Percentiles rank a stretch among this genome's conserved stretches.
phyloP scores from a whole-genome alignment of 2,113 vertebrate species.

The Channa argus region DNA sequence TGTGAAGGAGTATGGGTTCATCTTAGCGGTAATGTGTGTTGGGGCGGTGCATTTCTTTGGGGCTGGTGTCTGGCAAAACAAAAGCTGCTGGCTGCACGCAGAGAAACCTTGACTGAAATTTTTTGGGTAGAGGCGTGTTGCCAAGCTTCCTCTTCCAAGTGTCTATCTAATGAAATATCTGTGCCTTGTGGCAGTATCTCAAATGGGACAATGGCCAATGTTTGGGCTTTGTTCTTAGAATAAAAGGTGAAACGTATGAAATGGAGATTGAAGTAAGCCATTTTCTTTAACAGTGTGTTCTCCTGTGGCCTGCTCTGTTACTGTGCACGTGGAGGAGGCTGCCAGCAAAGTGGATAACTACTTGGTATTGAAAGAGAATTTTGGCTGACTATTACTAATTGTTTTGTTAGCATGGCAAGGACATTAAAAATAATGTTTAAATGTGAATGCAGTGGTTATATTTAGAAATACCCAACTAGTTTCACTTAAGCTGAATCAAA shows the following conservation, averaged over 20 bases:
- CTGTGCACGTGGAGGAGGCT: conserved; percentile 9
- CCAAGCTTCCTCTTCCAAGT: conserved; percentile 74
- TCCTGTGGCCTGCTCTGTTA: conserved; percentile 27
- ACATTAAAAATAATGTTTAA: too few relatives aligned
- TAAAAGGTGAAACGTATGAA: conserved; percentile 72
- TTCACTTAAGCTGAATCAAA: conserved; percentile 22
- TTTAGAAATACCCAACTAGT: background rate
- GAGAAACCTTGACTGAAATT: conserved; percentile 55
- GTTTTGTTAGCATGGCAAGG: too few relatives aligned
- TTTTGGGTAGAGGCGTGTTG: conserved; percentile 60
- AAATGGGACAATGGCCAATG: conserved; percentile 66
- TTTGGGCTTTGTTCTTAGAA: conserved; percentile 70
- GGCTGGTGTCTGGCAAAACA: conserved; percentile 56
- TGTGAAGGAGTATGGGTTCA: conserved; percentile 58
- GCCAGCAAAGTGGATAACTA: conserved; percentile 12
- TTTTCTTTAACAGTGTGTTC: conserved; percentile 57
- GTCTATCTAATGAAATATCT: conserved; percentile 81
- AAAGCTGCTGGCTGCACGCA: conserved; percentile 59
- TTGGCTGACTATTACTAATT: conserved; percentile 17
- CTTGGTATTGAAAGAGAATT: conserved; percentile 7
- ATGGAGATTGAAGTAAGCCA: conserved; percentile 59
- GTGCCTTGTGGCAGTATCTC: conserved; percentile 69
- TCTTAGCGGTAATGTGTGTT: conserved; percentile 24
- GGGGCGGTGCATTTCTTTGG: background rate
- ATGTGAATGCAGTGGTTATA: too few relatives aligned